Evolutionary conservation across 2,797 vertebrate species (phyloP), one percentile per base, ranked within the genome.

Genomic region (Eleutherodactylus coqui): DNA sequence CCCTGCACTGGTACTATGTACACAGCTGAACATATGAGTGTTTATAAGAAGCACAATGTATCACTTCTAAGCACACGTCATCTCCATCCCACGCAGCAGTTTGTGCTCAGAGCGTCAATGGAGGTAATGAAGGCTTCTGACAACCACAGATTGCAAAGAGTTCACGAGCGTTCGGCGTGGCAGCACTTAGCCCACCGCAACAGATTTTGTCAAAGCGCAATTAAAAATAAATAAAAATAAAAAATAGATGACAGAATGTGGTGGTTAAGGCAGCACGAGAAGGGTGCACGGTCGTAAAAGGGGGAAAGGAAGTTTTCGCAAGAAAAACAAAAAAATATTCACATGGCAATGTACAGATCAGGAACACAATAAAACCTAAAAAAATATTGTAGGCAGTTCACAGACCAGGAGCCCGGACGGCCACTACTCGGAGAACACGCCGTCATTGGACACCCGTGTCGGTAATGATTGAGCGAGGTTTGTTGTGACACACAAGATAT

Each of bases 401-500:
- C 24, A 55, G n/a, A 64, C 27, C 11, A 51, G 70, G 47, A 41
- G 53, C 67, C 53, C 86, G 64, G 81, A 34, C 81, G 27, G 51
- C 60, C 27, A 24, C 14, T 27, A 62, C n/a, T 19, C 13, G 38
- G 84, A 47, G 49, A 24, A 27, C 21, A 9, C 58, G 2, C 69
- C n/a, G 86, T 83, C 55, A 87, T 72, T 34, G 49, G 86, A 84
- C 82, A 87, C 86, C 82, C 62, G 64, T 51, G 82, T 36, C 43
- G 53, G 60, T 24, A 51, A 47, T 53, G 11, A 38, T 34, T 29
- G 45, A 21, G n/a, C 36, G 45, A n/a, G 19, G 75, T 51, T 79
- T 84, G 86, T 80, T 87, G 64, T 87, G 86, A 87, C 81, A 79
- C 86, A 75, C 47, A 73, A 51, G 79, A 87, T 51, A 29, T 84